These are phyloP conservation scores for Cinclus cinclus DNA, from an alignment of 2,113 vertebrate species.

Conservation along the genomic window DNA sequence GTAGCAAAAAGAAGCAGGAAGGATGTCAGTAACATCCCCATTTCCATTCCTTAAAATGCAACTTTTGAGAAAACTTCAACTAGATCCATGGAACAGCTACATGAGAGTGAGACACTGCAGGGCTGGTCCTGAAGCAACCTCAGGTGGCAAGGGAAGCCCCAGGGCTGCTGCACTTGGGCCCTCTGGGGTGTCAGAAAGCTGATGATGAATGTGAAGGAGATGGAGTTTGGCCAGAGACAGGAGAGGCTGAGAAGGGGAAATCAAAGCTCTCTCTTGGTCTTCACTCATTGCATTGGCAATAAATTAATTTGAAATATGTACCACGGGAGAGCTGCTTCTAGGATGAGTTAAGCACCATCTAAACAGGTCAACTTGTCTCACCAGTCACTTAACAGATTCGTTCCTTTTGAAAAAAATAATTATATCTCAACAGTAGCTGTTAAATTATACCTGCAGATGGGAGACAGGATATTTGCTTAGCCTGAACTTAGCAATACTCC, in stretches of 20 bases:
- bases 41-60: neutral
- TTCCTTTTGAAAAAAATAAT: constrained; percentile 17
- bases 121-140: neutral
- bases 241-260: neutral
- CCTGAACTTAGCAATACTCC: constrained; percentile 9
- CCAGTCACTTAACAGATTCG: neutral
- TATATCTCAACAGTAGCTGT: constrained; percentile 6
- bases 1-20: neutral
- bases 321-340: neutral
- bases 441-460: constrained; percentile 11
- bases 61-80: neutral
- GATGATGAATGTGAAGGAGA: neutral
- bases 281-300: neutral
- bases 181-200: neutral
- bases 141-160: neutral
- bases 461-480: constrained; percentile 4
- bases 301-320: neutral
- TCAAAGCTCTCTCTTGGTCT: neutral
- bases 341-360: neutral
- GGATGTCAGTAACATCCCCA: neutral
- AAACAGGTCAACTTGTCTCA: neutral
- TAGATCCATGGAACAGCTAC: neutral
- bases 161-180: neutral
- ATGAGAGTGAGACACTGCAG: neutral
- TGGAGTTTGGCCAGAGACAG: neutral